Base-by-base conservation (phyloP, 2,113 vertebrate species). In the Collichthys lucidus region DNA sequence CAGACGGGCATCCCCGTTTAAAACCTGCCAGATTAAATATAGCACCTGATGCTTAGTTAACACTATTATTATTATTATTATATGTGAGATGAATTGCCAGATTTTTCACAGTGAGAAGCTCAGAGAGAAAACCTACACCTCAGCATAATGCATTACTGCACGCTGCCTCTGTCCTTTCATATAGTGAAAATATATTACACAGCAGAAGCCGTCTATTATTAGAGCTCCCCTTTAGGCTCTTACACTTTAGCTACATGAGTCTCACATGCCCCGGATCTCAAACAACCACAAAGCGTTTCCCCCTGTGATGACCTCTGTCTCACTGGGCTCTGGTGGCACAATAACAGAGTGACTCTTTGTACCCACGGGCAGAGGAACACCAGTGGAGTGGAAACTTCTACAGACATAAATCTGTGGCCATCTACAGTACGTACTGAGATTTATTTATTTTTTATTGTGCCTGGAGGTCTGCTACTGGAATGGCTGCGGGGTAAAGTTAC, bases 251-350 rank as follows among this genome's bases (percentile, higher is more conserved):
- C 76, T 55, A 61, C 56, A 2, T 11, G 64, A 74, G 5, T 16
- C 65, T 76, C 77, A 68, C 74, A 50, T 66, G 55, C 10, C 60
- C 9, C 26, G 8, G n/a, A 40, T 44, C 2, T 56, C 40, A 61
- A 22, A 60, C 69, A 61, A 65, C 52, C 77, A 52, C 17, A 56
- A 19, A 35, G 10, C 3, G 5, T 29, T 24, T 70, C 88, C 5
- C 40, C 84, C 10, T 7, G 3, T 5, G 7, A 12, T 69, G 56
- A 80, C 83, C 91, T 88, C 80, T 71, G 61, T 5, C 87, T 79
- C 5, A 89, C 1, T 92, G 47, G 90, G 86, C 40, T 82, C 74
- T 56, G 24, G 63, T 0, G 6, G 12, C 15, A 63, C 57, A 16
- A 77, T 17, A 35, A 52, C 26, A 42, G 19, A 2, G 15, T 15